Conservation (phyloP, 2,113 vertebrate genomes). For the Cavia aperea region DNA sequence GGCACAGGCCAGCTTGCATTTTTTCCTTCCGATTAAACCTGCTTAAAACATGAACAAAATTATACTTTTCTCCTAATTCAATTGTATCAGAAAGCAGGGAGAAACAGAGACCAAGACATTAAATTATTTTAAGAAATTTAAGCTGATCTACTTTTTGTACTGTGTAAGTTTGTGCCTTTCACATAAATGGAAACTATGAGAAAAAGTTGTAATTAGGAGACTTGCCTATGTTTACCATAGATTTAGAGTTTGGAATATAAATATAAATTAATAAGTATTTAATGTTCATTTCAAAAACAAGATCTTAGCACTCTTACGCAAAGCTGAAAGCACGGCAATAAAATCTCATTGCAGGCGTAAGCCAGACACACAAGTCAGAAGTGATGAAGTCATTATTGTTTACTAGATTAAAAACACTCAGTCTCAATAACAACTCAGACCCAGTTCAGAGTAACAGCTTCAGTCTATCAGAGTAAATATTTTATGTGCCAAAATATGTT, state of each 20-base stretch:
- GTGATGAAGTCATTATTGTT: slow-evolving; percentile 58
- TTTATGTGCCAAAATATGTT: slow-evolving; percentile 66
- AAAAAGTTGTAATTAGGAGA: slow-evolving; percentile 34
- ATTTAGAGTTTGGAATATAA: slow-evolving; percentile 52
- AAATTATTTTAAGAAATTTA: slow-evolving; percentile 15
- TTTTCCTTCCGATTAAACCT: slow-evolving; percentile 3
- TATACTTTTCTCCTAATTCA: not conserved
- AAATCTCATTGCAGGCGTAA: slow-evolving; percentile 43
- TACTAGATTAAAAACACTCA: slow-evolving; percentile 67
- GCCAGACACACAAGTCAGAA: slow-evolving; percentile 52
- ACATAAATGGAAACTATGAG: slow-evolving; percentile 34
- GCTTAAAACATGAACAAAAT: not conserved
- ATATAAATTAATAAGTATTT: slow-evolving; percentile 55
- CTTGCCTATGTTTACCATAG: not conserved
- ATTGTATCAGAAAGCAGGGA: not conserved
- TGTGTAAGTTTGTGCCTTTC: not conserved
- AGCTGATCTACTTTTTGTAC: slow-evolving; percentile 24
- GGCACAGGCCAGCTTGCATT: not conserved
- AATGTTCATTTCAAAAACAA: slow-evolving; percentile 47
- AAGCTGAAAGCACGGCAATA: slow-evolving; percentile 51
- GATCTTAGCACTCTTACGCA: slow-evolving; percentile 17
- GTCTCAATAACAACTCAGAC: slow-evolving; percentile 63
- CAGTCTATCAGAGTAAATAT: slow-evolving; percentile 68
- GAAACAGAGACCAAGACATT: not conserved
- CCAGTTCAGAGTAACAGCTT: slow-evolving; percentile 59